Base-by-base conservation (phyloP, 2,888 invertebrate genomes). In the Aromia moschata region DNA sequence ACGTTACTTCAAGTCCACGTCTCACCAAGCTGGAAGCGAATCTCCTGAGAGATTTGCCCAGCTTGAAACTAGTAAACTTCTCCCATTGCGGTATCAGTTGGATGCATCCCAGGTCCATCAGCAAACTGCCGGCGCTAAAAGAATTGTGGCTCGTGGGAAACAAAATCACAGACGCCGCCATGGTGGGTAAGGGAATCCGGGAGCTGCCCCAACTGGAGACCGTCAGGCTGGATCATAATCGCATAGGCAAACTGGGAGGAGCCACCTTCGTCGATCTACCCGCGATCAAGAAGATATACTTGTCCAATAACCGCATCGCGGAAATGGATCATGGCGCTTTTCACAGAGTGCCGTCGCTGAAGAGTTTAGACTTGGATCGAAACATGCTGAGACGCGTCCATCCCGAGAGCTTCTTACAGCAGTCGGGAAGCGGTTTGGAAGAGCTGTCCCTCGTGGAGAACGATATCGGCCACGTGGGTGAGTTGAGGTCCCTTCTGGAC, bases 241-340 rank as follows among this genome's bases (percentile, higher is more conserved):
- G 84, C 18, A 88, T 94, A 49, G 87, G 86, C 58, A 85, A 87
- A 64, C 80, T 94, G 30, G 84, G 83, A 30, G 93, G 93, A 80
- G 92, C 89, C 0, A 87, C 91, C 0, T 93, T 93, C 79, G 90
- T 92, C 1, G 92, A 93, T 75, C 83, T 92, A 60, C 87, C 90
- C 0, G 84, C 87, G 72, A 78, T 93, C 9, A 86, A 87, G 60
- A 87, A 86, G 63, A 74, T 93, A 43, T 85, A 86, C 57, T 75
- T 93, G 38, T 87, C 91, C 5, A 85, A 87, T 68, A 93, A 93
- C 76, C 84, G 86, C 40, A 91, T 93, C 40, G 86, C 86, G 11
- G 89, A 92, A 69, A 85, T 94, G 49, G 87, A 89, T 62, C 88
- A 91, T 71, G 92, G 93, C 1, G 90, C 94, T 1, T 93, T 94